Conservation (phyloP, 2,888 invertebrate species). For the Acronicta alni region DNA sequence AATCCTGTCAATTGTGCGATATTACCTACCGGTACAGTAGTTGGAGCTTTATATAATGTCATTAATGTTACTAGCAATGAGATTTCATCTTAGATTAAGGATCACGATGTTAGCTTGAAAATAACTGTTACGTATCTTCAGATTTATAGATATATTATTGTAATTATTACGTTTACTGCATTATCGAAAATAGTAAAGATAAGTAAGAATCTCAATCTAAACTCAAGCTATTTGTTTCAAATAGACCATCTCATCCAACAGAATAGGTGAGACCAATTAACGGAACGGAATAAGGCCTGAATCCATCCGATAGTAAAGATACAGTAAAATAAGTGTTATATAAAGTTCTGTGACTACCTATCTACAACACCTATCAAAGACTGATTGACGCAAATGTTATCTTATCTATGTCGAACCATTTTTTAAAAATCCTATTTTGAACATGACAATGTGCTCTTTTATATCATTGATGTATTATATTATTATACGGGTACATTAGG, state of each 20-base stretch:
- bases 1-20: too few relatives aligned
- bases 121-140: too few relatives aligned
- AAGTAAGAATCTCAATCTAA: too few relatives aligned
- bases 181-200: too few relatives aligned
- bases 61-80: too few relatives aligned
- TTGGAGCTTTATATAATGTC: too few relatives aligned
- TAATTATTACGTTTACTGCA: too few relatives aligned
- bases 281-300: background rate
- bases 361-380: constrained; percentile 2
- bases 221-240: too few relatives aligned
- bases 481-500: constrained; percentile 29
- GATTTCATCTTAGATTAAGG: too few relatives aligned
- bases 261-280: background rate
- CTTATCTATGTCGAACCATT: constrained; percentile 44
- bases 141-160: too few relatives aligned
- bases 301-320: constrained; percentile 14
- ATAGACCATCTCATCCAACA: background rate
- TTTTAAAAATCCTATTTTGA: constrained; percentile 40
- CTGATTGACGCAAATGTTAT: constrained; percentile 53
- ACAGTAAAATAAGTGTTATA: constrained; percentile 34
- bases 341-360: constrained; percentile 53
- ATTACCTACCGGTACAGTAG: too few relatives aligned
- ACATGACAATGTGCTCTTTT: constrained; percentile 42
- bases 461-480: constrained; percentile 46
- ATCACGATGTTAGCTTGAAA: too few relatives aligned